Evolutionary conservation across 2,888 invertebrate genomes (phyloP).

Genomic region (Ophonus ardosiacus): DNA sequence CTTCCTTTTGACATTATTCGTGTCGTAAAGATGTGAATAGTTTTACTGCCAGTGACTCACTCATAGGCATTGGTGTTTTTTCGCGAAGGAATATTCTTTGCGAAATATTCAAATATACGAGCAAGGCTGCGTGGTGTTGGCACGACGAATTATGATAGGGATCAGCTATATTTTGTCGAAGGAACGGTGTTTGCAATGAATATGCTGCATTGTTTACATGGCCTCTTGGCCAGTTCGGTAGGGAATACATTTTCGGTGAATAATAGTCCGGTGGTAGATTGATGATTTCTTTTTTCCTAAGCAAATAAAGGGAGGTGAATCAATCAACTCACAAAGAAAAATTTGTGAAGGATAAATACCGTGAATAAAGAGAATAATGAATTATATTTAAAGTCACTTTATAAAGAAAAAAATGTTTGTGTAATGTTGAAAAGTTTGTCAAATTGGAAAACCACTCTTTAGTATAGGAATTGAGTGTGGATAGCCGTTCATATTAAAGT

Average conservation of each 20-base stretch:
- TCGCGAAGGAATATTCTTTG: slow-evolving; percentile 11
- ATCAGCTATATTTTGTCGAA: slow-evolving; percentile 44
- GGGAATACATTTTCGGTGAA: slow-evolving; percentile 28
- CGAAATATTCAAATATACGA: slow-evolving; percentile 59
- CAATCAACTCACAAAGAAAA: slow-evolving; percentile 24
- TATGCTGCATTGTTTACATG: slow-evolving; percentile 34
- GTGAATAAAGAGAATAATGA: not conserved
- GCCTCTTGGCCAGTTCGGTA: slow-evolving; percentile 4
- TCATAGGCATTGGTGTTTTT: slow-evolving; percentile 23
- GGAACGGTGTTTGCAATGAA: slow-evolving; percentile 32
- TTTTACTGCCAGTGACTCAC: slow-evolving; percentile 54
- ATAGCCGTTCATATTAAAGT: no score
- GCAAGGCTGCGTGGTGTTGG: slow-evolving; percentile 32
- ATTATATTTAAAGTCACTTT: not conserved
- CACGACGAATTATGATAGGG: slow-evolving; percentile 50
- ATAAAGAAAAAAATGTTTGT: not conserved
- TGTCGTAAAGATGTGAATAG: slow-evolving; percentile 60
- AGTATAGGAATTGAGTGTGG: no score
- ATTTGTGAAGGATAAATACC: not conserved
- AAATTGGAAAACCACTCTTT: not conserved
- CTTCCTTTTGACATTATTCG: slow-evolving; percentile 16
- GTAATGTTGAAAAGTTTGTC: not conserved
- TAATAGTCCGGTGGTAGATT: slow-evolving; percentile 38
- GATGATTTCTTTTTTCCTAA: slow-evolving; percentile 21
- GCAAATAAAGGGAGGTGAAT: slow-evolving; percentile 20